These are phyloP conservation scores for Blastomussa wellsi DNA, from an alignment of 92 coral and sea anemone species.

Conservation along the genomic window DNA sequence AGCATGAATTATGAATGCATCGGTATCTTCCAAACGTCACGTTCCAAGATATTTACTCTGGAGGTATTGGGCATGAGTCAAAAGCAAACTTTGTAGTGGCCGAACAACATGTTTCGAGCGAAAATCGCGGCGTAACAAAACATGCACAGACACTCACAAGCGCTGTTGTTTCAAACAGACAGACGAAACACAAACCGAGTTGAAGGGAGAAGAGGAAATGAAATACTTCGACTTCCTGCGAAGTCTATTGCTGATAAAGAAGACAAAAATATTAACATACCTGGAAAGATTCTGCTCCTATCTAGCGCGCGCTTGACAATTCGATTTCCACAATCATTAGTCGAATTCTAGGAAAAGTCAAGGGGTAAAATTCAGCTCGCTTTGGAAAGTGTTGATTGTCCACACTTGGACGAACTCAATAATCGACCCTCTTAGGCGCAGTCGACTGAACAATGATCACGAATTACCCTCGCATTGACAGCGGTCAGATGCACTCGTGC, in stretches of 20 bases:
- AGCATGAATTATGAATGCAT: constrained; percentile 42
- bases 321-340: neutral
- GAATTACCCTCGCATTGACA: constrained; percentile 41
- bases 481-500: constrained; percentile 32
- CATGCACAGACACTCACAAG: neutral
- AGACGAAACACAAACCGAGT: neutral
- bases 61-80: constrained; percentile 26
- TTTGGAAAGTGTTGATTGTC: constrained; percentile 20
- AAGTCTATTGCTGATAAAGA: constrained; percentile 22
- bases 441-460: constrained; percentile 48
- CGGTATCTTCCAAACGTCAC: constrained; percentile 53
- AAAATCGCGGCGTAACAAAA: neutral
- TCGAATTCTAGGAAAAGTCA: constrained; percentile 26
- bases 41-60: constrained; percentile 33
- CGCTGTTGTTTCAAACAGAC: neutral
- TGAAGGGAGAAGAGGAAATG: constrained; percentile 18
- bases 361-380: neutral
- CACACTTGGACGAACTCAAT: constrained; percentile 37
- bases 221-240: constrained; percentile 45
- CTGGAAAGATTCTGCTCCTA: constrained; percentile 25
- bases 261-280: constrained; percentile 35
- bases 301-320: neutral
- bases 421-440: constrained; percentile 31
- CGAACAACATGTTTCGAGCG: neutral
- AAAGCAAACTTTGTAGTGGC: neutral